Conservation (phyloP, 2,888 invertebrate species). For the Drosophila infuscata region DNA sequence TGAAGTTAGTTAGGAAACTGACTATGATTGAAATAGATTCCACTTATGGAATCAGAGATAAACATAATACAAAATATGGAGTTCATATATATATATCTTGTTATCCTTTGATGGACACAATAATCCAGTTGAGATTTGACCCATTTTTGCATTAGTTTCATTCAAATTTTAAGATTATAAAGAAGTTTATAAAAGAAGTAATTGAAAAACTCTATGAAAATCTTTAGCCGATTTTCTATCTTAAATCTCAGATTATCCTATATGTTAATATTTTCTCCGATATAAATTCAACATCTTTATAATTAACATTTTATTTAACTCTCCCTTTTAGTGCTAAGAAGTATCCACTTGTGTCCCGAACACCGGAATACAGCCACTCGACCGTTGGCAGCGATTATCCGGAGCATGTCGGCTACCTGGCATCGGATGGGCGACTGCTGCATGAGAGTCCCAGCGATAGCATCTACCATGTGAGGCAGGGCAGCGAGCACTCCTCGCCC, state of each 20-base stretch:
- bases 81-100: neutral
- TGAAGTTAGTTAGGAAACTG: neutral
- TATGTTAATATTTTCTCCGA: neutral
- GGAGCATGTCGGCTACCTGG: conserved; percentile 72
- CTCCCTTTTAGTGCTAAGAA: conserved; percentile 74
- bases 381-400: conserved; percentile 76
- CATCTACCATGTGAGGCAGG: conserved; percentile 79
- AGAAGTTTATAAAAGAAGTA: too few species aligned
- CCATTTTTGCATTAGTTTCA: neutral
- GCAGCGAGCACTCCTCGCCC: conserved; percentile 82
- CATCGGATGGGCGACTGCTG: conserved; percentile 68
- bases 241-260: neutral
- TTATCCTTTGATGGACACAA: neutral
- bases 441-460: conserved; percentile 69
- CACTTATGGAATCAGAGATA: neutral
- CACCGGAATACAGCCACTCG: conserved; percentile 77
- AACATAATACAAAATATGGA: too few species aligned
- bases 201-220: neutral
- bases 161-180: too few species aligned
- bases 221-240: neutral
- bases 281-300: neutral
- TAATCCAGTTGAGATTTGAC: neutral
- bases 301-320: neutral
- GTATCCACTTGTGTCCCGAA: conserved; percentile 75
- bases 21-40: neutral